These are phyloP conservation scores for Orchestia grillus DNA, from an alignment of 1,140 invertebrate species.

Conservation along the genomic window DNA sequence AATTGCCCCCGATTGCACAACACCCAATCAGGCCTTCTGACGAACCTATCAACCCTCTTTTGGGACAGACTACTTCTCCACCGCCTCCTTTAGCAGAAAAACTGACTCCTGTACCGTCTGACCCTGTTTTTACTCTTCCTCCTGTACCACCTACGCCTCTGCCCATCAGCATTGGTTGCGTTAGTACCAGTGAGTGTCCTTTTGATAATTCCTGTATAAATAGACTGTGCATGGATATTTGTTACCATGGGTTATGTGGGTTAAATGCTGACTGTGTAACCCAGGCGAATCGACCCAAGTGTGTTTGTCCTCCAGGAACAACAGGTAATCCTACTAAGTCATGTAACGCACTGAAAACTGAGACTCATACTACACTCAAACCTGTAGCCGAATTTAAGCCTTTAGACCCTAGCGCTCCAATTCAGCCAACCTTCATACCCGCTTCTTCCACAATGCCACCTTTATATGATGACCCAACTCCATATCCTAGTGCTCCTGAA, in stretches of 20 bases:
- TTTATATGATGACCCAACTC: slow-evolving; percentile 77
- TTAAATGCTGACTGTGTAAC: slow-evolving; percentile 88
- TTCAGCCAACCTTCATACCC: slow-evolving; percentile 83
- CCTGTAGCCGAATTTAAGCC: slow-evolving; percentile 83
- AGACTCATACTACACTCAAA: slow-evolving; percentile 80
- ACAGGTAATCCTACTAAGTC: slow-evolving; percentile 81
- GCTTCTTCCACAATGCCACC: slow-evolving; percentile 76
- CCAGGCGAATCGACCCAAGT: slow-evolving; percentile 80
- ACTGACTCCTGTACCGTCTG: slow-evolving; percentile 79
- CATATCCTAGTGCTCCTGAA: slow-evolving; percentile 73
- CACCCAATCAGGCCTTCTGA: slow-evolving; percentile 62
- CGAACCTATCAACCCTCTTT: slow-evolving; percentile 73
- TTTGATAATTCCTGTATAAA: slow-evolving; percentile 86
- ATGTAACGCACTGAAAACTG: slow-evolving; percentile 85
- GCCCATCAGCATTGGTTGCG: slow-evolving; percentile 81
- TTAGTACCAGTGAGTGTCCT: slow-evolving; percentile 88
- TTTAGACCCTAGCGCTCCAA: slow-evolving; percentile 78
- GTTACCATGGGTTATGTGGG: slow-evolving; percentile 81
- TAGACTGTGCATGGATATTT: slow-evolving; percentile 87
- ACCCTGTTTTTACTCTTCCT: slow-evolving; percentile 69
- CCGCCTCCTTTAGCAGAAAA: slow-evolving; percentile 80
- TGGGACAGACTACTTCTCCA: slow-evolving; percentile 84
- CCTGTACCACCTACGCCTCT: slow-evolving; percentile 68
- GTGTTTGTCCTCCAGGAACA: slow-evolving; percentile 87
- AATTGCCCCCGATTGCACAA: slow-evolving; percentile 60